Percentiles rank a stretch among this genome's conserved stretches.
phyloP scores from a whole-genome alignment of 2,797 vertebrate species.

The Myotis myotis region DNA sequence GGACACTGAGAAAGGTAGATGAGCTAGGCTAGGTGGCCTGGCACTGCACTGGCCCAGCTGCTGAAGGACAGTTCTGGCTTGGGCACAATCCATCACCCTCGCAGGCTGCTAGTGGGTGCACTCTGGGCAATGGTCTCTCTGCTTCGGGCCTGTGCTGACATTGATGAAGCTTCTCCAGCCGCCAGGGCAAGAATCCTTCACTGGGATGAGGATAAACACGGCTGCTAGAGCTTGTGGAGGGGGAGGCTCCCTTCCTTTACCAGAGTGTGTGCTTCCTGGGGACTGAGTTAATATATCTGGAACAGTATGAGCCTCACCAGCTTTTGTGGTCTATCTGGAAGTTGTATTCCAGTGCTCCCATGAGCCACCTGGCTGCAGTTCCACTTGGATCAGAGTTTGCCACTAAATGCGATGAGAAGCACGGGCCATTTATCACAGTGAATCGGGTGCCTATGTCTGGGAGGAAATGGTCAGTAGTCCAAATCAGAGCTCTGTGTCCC shows the following conservation, averaged over 20 bases:
- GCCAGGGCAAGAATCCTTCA: neutral
- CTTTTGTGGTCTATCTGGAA: constrained; percentile 77
- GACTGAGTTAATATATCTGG: constrained; percentile 76
- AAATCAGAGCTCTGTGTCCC: constrained; percentile 38
- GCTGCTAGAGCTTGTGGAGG: neutral
- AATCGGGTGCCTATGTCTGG: constrained; percentile 68
- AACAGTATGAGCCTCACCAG: constrained; percentile 50
- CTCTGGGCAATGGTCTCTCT: neutral
- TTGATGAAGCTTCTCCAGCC: neutral
- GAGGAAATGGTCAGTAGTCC: constrained; percentile 49
- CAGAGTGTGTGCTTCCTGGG: constrained; percentile 66
- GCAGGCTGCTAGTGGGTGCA: neutral
- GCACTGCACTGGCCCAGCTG: neutral
- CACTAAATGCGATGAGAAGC: constrained; percentile 73
- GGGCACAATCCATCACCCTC: neutral
- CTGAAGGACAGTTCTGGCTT: neutral
- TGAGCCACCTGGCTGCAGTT: constrained; percentile 79
- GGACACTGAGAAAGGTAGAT: neutral
- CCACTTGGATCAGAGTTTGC: constrained; percentile 78
- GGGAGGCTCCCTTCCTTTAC: constrained; percentile 21
- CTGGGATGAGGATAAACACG: neutral
- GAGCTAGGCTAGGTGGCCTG: neutral
- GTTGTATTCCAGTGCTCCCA: constrained; percentile 67
- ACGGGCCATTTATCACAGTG: constrained; percentile 72
- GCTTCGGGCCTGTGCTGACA: neutral